A percentile compares a stretch with the other conserved stretches of the same genome.
phyloP scores from a whole-genome alignment of 2,113 vertebrate species.

The Rhizomys pruinosus region DNA sequence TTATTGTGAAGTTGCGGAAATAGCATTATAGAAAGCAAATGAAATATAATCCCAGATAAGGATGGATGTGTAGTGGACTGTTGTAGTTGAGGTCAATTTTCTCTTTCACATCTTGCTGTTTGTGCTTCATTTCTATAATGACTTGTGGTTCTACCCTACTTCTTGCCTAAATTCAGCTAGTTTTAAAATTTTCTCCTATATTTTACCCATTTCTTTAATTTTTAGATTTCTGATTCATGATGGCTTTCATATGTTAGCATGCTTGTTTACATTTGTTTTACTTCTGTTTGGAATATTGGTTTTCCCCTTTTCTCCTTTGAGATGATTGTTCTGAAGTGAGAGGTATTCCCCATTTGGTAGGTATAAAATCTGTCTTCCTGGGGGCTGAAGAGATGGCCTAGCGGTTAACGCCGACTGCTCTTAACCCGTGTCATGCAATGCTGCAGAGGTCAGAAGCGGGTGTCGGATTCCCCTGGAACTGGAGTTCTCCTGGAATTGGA shows the following conservation, averaged over 20 bases:
- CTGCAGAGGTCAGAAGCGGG: too few relatives aligned
- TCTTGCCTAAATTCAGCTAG: background rate
- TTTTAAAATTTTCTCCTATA: conserved; percentile 2
- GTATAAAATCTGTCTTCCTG: background rate
- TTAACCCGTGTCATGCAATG: too few relatives aligned
- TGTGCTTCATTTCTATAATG: conserved; percentile 37
- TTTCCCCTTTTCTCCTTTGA: conserved; percentile 3
- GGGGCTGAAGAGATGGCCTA: too few relatives aligned
- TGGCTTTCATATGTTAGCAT: conserved; percentile 1
- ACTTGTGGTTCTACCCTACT: background rate
- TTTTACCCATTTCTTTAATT: conserved; percentile 44
- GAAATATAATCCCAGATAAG: background rate
- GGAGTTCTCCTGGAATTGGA: too few relatives aligned
- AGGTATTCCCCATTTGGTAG: background rate
- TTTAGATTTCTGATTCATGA: conserved; percentile 43
- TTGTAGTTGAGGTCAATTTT: background rate
- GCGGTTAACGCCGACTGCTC: too few relatives aligned
- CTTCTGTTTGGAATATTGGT: background rate
- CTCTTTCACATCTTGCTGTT: background rate
- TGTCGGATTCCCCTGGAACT: too few relatives aligned
- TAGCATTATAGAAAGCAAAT: conserved; percentile 8
- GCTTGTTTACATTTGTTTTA: conserved; percentile 7
- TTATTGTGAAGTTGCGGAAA: background rate
- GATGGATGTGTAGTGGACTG: background rate
- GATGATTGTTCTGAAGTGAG: background rate